A percentile compares a stretch with the other conserved stretches of the same genome.
Evolutionary conservation across 2,113 vertebrate species (phyloP).

Genomic region (Podiceps cristatus): DNA sequence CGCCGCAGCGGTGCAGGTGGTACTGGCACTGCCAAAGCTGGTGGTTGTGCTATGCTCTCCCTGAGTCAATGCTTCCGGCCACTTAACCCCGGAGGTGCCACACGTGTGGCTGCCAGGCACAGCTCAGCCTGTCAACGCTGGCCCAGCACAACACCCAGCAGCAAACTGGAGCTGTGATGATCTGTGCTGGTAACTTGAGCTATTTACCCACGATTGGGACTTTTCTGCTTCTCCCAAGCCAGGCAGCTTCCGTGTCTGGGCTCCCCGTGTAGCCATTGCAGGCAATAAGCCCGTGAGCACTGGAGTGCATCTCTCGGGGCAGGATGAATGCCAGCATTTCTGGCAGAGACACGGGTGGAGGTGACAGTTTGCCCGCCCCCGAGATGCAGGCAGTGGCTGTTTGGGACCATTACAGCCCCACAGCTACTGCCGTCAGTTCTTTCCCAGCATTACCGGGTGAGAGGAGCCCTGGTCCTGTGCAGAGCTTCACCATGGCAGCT

Average conservation of each 20-base stretch:
- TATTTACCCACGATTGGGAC: not conserved
- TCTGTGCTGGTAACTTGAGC: not conserved
- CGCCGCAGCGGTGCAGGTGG: not conserved
- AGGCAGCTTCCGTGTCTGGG: fast-evolving
- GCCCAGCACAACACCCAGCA: no score
- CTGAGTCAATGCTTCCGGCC: not conserved
- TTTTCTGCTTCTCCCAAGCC: not conserved
- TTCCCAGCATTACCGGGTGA: no score
- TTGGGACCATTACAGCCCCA: not conserved
- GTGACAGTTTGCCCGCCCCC: not conserved
- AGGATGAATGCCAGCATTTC: not conserved
- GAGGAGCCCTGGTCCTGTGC: not conserved
- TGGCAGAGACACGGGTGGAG: not conserved
- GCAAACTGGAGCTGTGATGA: no score
- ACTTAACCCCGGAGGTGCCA: not conserved
- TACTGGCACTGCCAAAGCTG: not conserved
- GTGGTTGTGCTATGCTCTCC: not conserved
- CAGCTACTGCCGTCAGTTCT: no score
- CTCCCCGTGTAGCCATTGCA: fast-evolving
- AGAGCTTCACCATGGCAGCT: not conserved
- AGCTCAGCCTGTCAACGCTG: fast-evolving
- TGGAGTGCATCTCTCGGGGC: not conserved
- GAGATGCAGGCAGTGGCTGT: fast-evolving
- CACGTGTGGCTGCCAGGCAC: fast-evolving
- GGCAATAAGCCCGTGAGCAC: fast-evolving